Evolutionary conservation across 2,888 invertebrate species (phyloP).

Genomic region (Pristionchus fissidentatus): DNA sequence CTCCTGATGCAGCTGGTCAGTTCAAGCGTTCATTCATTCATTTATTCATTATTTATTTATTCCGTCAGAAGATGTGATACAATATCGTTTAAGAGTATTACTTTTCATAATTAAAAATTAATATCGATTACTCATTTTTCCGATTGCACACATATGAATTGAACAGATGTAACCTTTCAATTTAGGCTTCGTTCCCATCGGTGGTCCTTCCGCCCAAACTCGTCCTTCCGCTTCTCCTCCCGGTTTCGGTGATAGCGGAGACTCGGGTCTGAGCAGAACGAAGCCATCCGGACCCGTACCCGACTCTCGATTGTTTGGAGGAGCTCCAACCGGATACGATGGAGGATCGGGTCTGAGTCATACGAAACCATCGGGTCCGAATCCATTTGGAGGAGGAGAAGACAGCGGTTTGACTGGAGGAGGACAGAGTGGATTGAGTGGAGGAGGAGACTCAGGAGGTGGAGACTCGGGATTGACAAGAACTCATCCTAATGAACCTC

Average conservation of each 20-base stretch:
- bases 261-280: constrained; percentile 33
- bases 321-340: constrained; percentile 19
- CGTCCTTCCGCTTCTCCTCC: neutral
- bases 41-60: neutral
- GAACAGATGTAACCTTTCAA: neutral
- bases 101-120: too few species aligned
- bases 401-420: neutral
- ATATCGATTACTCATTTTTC: too few species aligned
- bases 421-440: neutral
- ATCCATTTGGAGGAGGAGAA: constrained; percentile 28
- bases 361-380: constrained; percentile 38
- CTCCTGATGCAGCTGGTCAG: constrained; percentile 27
- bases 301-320: constrained; percentile 25
- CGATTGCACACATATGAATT: too few species aligned
- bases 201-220: neutral
- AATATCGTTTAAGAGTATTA: too few species aligned
- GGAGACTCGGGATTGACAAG: constrained; percentile 25
- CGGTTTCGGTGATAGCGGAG: neutral
- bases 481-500: constrained; percentile 37
- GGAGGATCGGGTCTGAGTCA: constrained; percentile 23
- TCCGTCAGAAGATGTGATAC: neutral
- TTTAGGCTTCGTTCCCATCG: constrained; percentile 43
- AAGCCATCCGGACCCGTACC: constrained; percentile 38
- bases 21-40: neutral
- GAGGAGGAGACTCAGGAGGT: neutral